Base-by-base conservation (phyloP, 2,113 vertebrate species). In the Myrmecophaga tridactyla region DNA sequence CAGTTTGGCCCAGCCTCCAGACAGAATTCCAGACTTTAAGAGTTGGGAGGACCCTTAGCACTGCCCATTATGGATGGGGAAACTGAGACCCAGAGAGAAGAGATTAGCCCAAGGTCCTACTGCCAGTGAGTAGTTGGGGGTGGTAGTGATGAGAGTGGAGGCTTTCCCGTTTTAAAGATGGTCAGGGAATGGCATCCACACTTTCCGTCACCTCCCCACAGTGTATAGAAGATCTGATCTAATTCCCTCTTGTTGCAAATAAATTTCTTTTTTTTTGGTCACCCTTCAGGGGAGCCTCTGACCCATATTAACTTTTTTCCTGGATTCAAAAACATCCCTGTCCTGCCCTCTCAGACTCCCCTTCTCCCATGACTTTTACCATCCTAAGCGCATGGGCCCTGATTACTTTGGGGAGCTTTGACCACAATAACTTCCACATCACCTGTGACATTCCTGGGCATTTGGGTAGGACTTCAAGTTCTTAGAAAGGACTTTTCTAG, bases 11-110 rank as follows among this genome's bases (percentile, higher is more conserved):
- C 65, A 76, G 86, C 86, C 83, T 95, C 63, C 92, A 97, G 93
- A 96, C 86, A 91, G 72, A 96, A 93, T 94, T 96, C 96, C 92
- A 93, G 94, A 97, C 84, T 90, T 97, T 92, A 94, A 95, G 67
- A 96, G 53, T 72, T 93, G 21, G 39, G 85, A 90, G 81, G 65
- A 93, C 87, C 39, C 27, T 20, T 48, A 92, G 92, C 43, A n/a
- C 39, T 82, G 23, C 4, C 82, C 34, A 43, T 34, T 94, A 43
- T 23, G 83, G 53, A 77, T 81, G 29, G 48, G n/a, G 89, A 97
- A 94, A 96, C 58, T 96, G 89, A 96, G 91, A 62, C 31, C 36
- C 14, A 73, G 39, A 92, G 48, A 25, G 36, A 69, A 36, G 14
- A 17, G 10, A 63, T 85, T 60, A 90, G 36, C 31, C 18, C 21